Conservation (phyloP, 2,113 vertebrate species). For the Psilopsiagon aymara region DNA sequence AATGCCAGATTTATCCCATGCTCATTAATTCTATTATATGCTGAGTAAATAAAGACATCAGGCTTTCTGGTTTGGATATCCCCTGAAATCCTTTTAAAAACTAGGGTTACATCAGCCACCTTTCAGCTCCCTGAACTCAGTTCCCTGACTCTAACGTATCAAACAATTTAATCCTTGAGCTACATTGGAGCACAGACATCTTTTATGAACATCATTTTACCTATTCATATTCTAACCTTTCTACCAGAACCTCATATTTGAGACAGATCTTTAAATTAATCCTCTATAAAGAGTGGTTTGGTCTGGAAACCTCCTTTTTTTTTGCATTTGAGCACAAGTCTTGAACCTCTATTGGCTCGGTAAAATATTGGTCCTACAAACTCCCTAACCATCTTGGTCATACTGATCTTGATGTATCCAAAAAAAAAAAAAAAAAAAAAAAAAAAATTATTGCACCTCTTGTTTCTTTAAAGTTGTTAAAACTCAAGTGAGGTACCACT, state of each 20-base stretch:
- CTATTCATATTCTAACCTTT: background rate
- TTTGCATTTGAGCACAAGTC: background rate
- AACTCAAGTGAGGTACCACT: background rate
- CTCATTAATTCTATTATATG: background rate
- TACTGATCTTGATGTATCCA: background rate
- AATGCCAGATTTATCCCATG: background rate
- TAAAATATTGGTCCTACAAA: background rate
- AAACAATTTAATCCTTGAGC: background rate
- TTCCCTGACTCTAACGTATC: background rate
- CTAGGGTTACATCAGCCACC: background rate
- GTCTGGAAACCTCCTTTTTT: background rate
- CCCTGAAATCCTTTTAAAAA: background rate
- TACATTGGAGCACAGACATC: background rate
- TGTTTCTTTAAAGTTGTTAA: background rate
- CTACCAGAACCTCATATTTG: background rate
- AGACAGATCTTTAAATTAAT: background rate
- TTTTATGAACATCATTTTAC: background rate
- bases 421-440: background rate
- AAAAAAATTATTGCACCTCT: accelerated
- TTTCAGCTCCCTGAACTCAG: background rate
- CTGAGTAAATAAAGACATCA: background rate
- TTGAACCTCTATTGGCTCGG: background rate
- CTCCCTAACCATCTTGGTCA: background rate
- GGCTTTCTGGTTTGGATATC: background rate
- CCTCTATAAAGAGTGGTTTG: accelerated